phyloP scores from a whole-genome alignment of 2,888 invertebrate genomes.

The Epistrophella euchroma region DNA sequence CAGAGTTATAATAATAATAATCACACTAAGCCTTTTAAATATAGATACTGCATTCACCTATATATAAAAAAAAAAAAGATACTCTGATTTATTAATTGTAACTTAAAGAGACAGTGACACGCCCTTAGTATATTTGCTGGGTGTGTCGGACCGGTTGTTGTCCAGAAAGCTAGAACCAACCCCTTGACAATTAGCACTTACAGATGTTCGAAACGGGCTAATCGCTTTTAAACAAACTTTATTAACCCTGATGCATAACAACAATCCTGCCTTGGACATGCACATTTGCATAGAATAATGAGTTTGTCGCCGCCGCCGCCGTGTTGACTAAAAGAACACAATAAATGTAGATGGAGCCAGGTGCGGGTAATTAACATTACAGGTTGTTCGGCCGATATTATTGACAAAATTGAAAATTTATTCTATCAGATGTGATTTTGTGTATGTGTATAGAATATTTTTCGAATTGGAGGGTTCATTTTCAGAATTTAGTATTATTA shows the following conservation, averaged over 20 bases:
- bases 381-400: slow-evolving; percentile 20
- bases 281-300: slow-evolving; percentile 49
- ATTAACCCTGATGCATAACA: slow-evolving; percentile 5
- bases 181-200: slow-evolving; percentile 9
- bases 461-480: background rate
- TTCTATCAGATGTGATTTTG: background rate
- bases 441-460: background rate
- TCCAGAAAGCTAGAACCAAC: slow-evolving; percentile 8
- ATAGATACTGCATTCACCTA: background rate
- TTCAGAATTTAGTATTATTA: background rate
- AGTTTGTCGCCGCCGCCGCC: background rate
- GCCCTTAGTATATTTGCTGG: slow-evolving; percentile 17
- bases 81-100: slow-evolving; percentile 43
- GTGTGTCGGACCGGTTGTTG: slow-evolving; percentile 36
- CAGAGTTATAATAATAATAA: background rate
- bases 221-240: slow-evolving; percentile 39
- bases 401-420: slow-evolving; percentile 28
- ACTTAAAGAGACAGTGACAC: slow-evolving; percentile 33
- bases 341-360: slow-evolving; percentile 21
- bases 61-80: background rate
- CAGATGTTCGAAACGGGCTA: slow-evolving; percentile 43
- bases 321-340: slow-evolving; percentile 17
- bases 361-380: slow-evolving; percentile 64
- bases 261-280: slow-evolving; percentile 16
- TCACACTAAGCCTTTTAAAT: background rate